Percentiles rank a stretch among this genome's conserved stretches.
Evolutionary conservation across 2,113 vertebrate genomes (phyloP).

Genomic region (Salvator merianae): DNA sequence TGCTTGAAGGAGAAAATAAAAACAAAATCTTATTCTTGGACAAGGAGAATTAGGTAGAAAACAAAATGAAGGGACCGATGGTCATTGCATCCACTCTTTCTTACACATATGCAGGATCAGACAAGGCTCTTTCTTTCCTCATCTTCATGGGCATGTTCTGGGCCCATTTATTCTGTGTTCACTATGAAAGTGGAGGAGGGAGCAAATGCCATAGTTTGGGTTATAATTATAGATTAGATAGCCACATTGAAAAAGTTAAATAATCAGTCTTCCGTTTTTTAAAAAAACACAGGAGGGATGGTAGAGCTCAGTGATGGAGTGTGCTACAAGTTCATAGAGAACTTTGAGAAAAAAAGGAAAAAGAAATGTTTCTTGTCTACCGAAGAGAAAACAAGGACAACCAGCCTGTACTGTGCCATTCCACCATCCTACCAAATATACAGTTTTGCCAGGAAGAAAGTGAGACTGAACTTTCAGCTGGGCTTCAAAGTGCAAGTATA

Average conservation of each 20-base stretch:
- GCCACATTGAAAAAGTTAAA: not conserved
- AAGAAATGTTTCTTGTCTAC: not conserved
- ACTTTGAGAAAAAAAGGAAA: no score
- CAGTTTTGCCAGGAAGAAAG: not conserved
- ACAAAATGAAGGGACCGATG: no score
- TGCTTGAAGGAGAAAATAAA: no score
- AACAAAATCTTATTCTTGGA: no score
- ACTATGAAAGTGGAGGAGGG: no score
- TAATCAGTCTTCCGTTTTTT: not conserved
- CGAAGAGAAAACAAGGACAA: not conserved
- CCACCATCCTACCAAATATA: not conserved
- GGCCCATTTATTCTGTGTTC: no score
- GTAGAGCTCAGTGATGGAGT: no score
- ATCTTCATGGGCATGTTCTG: no score
- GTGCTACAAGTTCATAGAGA: not conserved
- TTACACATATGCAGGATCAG: no score
- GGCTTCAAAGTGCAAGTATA: not conserved
- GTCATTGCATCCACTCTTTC: no score
- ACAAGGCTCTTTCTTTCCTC: no score
- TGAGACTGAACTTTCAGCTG: not conserved
- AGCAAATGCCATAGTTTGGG: not conserved
- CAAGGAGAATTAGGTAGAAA: no score
- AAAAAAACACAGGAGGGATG: not conserved
- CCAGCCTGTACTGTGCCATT: not conserved
- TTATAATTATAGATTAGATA: not conserved